phyloP scores from a whole-genome alignment of 2,113 vertebrate species.

The Myiopsitta monachus region DNA sequence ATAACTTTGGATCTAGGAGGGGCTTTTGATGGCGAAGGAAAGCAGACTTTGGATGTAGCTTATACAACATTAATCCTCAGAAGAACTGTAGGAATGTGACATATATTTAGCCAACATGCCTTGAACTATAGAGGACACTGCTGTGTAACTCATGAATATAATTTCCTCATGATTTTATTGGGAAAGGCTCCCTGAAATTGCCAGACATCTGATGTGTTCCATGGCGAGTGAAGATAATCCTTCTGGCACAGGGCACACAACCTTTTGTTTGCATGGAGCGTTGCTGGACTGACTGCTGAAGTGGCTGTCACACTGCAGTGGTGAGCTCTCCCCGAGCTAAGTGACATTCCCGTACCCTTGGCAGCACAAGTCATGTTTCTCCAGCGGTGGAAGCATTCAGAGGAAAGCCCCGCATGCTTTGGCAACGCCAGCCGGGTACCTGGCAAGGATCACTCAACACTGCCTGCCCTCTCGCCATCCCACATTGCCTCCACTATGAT shows the following conservation, averaged over 20 bases:
- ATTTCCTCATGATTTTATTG: neutral
- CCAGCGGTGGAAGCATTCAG: neutral
- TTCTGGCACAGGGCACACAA: neutral
- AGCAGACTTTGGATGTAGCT: neutral
- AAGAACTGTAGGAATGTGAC: neutral
- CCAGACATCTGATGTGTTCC: conserved; percentile 2
- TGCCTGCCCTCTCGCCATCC: neutral
- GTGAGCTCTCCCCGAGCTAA: neutral
- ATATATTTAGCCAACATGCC: neutral
- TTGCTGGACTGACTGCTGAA: conserved; percentile 23
- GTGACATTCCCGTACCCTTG: conserved; percentile 6
- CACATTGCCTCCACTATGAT: neutral
- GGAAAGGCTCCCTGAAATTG: neutral
- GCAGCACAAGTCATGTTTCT: neutral
- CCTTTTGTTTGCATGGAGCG: neutral
- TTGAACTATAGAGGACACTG: neutral
- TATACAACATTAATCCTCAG: neutral
- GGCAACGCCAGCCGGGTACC: conserved; percentile 30
- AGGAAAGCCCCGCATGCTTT: conserved; percentile 34
- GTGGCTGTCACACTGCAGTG: neutral
- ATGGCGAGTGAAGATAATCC: neutral
- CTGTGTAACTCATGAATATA: neutral
- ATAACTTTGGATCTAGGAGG: neutral
- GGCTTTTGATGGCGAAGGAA: neutral
- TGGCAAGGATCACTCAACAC: conserved; percentile 64